Base-by-base conservation (phyloP, 1,140 invertebrate species). In the Cyrtorhinus lividipennis region DNA sequence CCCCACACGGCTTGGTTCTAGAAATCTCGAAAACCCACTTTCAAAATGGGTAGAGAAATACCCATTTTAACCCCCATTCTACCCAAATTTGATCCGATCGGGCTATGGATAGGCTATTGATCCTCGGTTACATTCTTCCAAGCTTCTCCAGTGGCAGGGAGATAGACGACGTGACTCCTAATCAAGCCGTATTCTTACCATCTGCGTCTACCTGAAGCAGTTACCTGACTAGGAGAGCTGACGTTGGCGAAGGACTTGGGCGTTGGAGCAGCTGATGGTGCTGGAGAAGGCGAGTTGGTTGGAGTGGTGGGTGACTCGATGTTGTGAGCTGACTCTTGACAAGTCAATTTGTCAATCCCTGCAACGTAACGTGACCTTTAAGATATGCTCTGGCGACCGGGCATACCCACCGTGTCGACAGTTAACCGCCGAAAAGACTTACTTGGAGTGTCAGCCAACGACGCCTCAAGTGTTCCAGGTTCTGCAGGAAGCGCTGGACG, bases 331-430 rank as follows among this genome's bases (percentile, higher is more conserved):
- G 86, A 88, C 74, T 93, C 90, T 65, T 86, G 84, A 72, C 96
- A 93, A 18, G 95, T 98, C 90, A 98, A 97, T 68, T 92, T 89
- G 58, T 86, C 87, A 66, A 96, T 88, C 46, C 84, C 87, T 84
- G 69, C 5, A 53, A 53, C 20, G 48, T 38, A 38, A 15, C 5
- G 30, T 38, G 5, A 38, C 5, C 5, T 38, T 38, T 8, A 38
- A 8, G 30, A 38, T 59, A 22, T 26, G 18, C 24, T 59, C 2
- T 23, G 8, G 3, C 15, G 22, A 24, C 24, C 18, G 10, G 18
- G n/a, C 24, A 10, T n/a, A 15, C 23, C 10, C 20, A 56, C 53
- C 23, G 20, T 13, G 24, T n/a, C 59, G 26, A 63, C 59, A 56
- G n/a, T 25, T 53, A 30, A 62, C 12, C 56, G 26, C 23, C 12